Percentiles rank a stretch among this genome's conserved stretches.
These are phyloP conservation scores for Onychomys torridus DNA, from an alignment of 2,797 vertebrate species.

Conservation along the genomic window DNA sequence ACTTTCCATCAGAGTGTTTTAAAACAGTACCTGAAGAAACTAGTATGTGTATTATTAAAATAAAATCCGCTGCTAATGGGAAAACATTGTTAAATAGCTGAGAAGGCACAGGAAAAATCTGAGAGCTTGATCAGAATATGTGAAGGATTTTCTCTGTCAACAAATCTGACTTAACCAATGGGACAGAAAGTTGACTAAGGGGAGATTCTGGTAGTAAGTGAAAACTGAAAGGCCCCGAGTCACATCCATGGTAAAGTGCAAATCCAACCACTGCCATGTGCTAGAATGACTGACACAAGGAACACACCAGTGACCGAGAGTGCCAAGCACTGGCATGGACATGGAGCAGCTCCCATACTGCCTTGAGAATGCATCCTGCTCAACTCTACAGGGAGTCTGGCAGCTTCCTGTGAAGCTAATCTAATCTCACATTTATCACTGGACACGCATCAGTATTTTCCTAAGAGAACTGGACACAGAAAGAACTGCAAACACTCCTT, in stretches of 20 bases:
- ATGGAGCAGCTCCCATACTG: background rate
- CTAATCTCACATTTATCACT: background rate
- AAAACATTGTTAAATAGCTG: background rate
- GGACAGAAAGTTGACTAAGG: no score
- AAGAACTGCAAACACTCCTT: background rate
- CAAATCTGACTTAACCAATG: no score
- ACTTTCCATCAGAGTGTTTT: background rate
- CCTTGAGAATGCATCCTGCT: background rate
- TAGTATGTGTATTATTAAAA: background rate
- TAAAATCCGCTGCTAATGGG: background rate
- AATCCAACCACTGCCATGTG: background rate
- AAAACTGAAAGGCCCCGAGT: background rate
- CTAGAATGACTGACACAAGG: background rate
- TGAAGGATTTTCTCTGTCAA: no score
- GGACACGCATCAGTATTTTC: background rate
- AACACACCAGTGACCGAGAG: background rate
- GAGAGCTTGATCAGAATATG: no score
- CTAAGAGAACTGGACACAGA: background rate
- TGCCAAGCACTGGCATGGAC: background rate
- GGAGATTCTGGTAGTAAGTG: no score
- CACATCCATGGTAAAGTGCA: background rate
- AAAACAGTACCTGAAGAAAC: background rate
- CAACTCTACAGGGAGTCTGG: background rate
- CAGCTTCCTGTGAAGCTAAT: background rate
- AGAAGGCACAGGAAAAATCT: background rate